Percentiles rank a stretch among this genome's conserved stretches.
phyloP scores from a whole-genome alignment of 1,140 invertebrate genomes.

The Stenopsyche tienmushanensis region DNA sequence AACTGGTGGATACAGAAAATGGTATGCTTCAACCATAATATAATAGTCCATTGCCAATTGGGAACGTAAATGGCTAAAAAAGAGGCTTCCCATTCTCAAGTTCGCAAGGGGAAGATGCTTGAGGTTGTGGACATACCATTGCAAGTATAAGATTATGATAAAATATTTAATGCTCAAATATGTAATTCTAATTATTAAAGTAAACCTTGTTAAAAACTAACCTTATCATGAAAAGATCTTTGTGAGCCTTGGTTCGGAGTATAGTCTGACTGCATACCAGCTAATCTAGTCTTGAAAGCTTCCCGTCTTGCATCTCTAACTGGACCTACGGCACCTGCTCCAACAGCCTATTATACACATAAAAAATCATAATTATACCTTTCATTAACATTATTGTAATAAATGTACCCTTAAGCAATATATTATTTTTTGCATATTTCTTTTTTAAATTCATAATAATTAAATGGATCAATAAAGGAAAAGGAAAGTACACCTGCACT shows the following conservation, averaged over 20 bases:
- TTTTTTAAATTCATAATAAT: neutral
- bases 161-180: too few species aligned
- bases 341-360: constrained; percentile 53
- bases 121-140: too few species aligned
- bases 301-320: constrained; percentile 68
- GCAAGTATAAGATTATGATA: too few species aligned
- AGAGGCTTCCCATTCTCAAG: too few species aligned
- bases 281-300: constrained; percentile 67
- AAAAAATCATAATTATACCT: neutral
- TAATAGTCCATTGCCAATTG: too few species aligned
- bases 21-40: too few species aligned
- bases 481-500: constrained; percentile 17
- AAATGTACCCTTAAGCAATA: neutral
- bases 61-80: too few species aligned
- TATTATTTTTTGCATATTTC: neutral
- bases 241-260: neutral
- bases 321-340: constrained; percentile 49
- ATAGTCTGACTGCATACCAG: constrained; percentile 53
- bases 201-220: too few species aligned
- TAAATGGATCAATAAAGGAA: neutral
- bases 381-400: neutral
- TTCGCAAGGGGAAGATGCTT: too few species aligned
- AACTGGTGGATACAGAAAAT: too few species aligned
- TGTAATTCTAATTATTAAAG: too few species aligned
- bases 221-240: neutral